Percentiles rank a stretch among this genome's conserved stretches.
phyloP scores from a whole-genome alignment of 2,113 vertebrate genomes.

The Apteryx owenii region DNA sequence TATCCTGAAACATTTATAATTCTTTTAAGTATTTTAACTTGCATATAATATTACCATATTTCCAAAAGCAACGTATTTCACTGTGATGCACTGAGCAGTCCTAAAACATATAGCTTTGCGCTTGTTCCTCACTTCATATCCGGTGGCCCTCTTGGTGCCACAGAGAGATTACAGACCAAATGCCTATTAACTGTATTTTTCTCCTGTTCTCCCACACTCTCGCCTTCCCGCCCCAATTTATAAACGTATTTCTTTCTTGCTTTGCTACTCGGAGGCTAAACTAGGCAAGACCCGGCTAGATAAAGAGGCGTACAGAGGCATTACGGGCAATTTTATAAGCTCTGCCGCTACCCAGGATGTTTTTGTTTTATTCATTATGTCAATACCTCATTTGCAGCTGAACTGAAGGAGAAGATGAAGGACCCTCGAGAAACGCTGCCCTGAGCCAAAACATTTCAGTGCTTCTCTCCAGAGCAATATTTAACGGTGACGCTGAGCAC shows the following conservation, averaged over 20 bases:
- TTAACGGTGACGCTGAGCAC: not conserved
- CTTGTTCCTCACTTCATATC: no score
- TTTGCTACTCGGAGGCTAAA: not conserved
- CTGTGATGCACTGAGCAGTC: not conserved
- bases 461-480: not conserved
- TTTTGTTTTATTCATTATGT: not conserved
- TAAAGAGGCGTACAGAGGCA: not conserved
- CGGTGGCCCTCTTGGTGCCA: not conserved
- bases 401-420: not conserved
- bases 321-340: not conserved
- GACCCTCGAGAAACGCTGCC: not conserved
- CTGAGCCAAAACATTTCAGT: not conserved
- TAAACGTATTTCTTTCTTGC: not conserved
- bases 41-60: not conserved
- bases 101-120: not conserved
- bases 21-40: not conserved
- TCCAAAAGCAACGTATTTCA: not conserved
- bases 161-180: accelerated
- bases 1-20: not conserved
- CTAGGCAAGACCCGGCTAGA: not conserved
- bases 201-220: not conserved
- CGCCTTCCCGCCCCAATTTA: not conserved
- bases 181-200: not conserved
- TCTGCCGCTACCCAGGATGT: not conserved
- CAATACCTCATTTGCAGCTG: not conserved